Base-by-base conservation (phyloP, 2,797 vertebrate genomes). In the Fringilla coelebs region DNA sequence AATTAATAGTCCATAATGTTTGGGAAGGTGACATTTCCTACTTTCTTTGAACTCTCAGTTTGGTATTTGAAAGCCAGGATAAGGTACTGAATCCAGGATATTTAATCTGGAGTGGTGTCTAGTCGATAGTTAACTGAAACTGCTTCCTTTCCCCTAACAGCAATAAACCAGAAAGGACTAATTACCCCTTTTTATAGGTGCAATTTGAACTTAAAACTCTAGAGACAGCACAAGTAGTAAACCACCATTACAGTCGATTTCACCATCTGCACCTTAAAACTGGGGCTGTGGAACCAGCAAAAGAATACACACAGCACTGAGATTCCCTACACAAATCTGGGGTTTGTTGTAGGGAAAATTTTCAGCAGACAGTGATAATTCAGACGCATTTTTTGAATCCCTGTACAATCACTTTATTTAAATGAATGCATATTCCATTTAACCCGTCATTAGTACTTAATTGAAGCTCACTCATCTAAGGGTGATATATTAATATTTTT, bases 21-120 rank as follows among this genome's bases (percentile, higher is more conserved):
- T 91, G 77, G 48, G 91, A 98, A 98, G 97, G 96, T 97, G 97
- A 98, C 96, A 98, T 97, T 97, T 97, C 77, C 92, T 74, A 96
- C 86, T 93, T 97, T 96, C 94, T 96, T 97, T 96, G 92, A 97
- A 93, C 88, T 87, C 89, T 94, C 82, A 77, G 74, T 93, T 92
- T 96, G 79, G 32, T 95, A 94, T 95, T 95, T 95, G 90, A 94
- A 94, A 95, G 65, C 43, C 70, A 70, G 55, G 74, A 61, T 66
- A 94, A 96, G 67, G 89, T 82, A 94, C 31, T 67, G 80, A 91
- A 90, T 95, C 38, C 57, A 93, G 18, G 72, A 92, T 96, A 73
- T 96, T 97, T 97, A 96, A 93, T 96, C 90, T 96, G 84, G 57
- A 96, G 48, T 71, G 78, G 78, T 91, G 72, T 95, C 91, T 96